Evolutionary conservation across 2,888 invertebrate genomes (phyloP), one percentile per base, ranked within the genome.

Genomic region (Andrena marginata): DNA sequence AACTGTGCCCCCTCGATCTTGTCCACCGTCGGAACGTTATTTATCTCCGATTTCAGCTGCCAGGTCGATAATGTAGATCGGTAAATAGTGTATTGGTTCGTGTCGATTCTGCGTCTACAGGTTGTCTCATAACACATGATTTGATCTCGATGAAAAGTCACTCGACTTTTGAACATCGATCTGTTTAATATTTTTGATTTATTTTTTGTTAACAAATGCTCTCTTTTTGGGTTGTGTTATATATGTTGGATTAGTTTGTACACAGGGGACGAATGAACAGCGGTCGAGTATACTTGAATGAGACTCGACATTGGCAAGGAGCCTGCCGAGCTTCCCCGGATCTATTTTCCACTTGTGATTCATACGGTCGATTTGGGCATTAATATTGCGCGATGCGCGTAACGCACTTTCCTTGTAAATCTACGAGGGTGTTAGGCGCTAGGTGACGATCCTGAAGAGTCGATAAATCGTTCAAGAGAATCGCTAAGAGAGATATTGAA

Each of bases 321-420:
- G 85, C 90, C 90, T 77, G 63, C 64, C 51, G 62, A 76, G 81
- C 80, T 87, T 81, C 59, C 80, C 65, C 67, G 49, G 68, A 68
- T 83, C 89, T 89, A 90, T 89, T 89, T 90, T 84, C 60, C 69
- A 77, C 85, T 76, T 71, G 56, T 87, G 89, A 89, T 84, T 90
- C 89, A 89, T 83, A 73, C 74, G 29, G 68, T 67, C 74, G 33
- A 85, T 75, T 78, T 59, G 65, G 71, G 64, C 87, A 77, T 70
- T 72, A 77, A 86, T 86, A 77, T 77, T 68, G 67, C 72, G 54
- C 64, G 76, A 33, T 56, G n/a, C 26, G 72, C 70, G 74, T 75
- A 86, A 69, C 70, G 71, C 81, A 63, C 26, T 26, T 35, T 56
- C 42, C 35, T 62, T 20, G 51, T 65, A 33, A 76, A 49, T 54